Evolutionary conservation across 1,140 invertebrate species (phyloP).

Genomic region (Aradophagus sp.): DNA sequence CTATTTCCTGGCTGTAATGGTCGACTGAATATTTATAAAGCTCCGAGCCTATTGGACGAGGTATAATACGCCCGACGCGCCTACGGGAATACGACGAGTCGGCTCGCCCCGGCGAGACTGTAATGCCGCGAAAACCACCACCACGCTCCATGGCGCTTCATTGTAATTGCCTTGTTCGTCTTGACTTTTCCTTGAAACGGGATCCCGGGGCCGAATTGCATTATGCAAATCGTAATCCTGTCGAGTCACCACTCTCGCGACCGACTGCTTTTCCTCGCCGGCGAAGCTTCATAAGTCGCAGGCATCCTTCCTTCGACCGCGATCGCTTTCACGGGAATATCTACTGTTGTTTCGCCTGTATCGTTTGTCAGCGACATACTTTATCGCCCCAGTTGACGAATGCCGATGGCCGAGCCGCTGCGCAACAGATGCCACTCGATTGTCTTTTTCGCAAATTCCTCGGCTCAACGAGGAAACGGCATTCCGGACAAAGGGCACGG

Average conservation of each 20-base stretch:
- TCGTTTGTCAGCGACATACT: no score
- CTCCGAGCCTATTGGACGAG: constrained; percentile 55
- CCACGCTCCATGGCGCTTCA: constrained; percentile 71
- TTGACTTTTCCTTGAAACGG: constrained; percentile 72
- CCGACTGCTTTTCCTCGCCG: constrained; percentile 16
- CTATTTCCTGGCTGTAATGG: constrained; percentile 63
- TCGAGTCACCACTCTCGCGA: constrained; percentile 67
- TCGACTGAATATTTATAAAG: constrained; percentile 74
- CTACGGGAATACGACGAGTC: constrained; percentile 33
- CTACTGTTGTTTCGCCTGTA: constrained; percentile 22
- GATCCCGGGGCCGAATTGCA: constrained; percentile 70
- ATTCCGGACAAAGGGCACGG: no score
- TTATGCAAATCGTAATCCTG: constrained; percentile 75
- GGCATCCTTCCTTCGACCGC: constrained; percentile 39
- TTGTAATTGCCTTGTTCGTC: constrained; percentile 75
- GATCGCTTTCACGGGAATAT: constrained; percentile 41
- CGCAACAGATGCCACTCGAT: constrained; percentile 24
- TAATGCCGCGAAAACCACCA: constrained; percentile 67
- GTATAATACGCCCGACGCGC: constrained; percentile 44
- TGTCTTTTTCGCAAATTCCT: constrained; percentile 12
- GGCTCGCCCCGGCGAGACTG: constrained; percentile 61
- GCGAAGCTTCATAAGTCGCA: constrained; percentile 43
- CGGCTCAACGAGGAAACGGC: no score
- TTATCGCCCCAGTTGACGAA: constrained; percentile 1
- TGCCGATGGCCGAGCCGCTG: constrained; percentile 13